Evolutionary conservation across 2,797 vertebrate species (phyloP), one percentile per base, ranked within the genome.

Genomic region (Hoplostethus atlanticus): DNA sequence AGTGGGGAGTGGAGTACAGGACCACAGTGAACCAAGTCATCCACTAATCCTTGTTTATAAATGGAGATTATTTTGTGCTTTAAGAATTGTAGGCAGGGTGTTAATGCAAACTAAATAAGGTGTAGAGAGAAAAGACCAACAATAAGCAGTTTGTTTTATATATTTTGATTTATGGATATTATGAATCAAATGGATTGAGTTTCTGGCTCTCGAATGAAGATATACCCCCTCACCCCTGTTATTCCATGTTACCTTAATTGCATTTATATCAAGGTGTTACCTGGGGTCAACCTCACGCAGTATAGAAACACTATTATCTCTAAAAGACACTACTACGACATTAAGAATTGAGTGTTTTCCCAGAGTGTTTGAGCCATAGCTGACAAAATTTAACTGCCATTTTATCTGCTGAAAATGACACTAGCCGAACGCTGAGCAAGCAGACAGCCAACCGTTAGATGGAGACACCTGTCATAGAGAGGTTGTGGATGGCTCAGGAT

Each of bases 21-120:
- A 82, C 77, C 87, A 85, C 83, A 71, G 77, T 76, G 88, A 86
- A 85, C 81, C 78, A 81, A 83, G 74, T 84, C 81, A 85, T 87
- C 83, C 72, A 86, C 77, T 77, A 71, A 76, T 79, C 77, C 66
- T 80, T 72, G 68, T 85, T 78, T 73, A 53, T 73, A 73, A 74
- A 83, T 78, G 55, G 84, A 89, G 75, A 87, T 77, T 77, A 83
- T 66, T 77, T 57, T 88, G 83, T 87, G 74, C 69, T 84, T 30
- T 78, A 81, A 81, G 60, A 76, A 63, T 79, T 79, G 68, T 84
- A 85, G 76, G 70, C 80, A 65, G 67, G 68, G 67, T 74, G 83
- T 86, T 79, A 64, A 77, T 69, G 68, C 69, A 86, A 79, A 80
- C 55, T 25, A 79, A 54, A 57, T 56, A 76, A 80, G 76, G 63